Base-by-base conservation (phyloP, 2,797 vertebrate species). In the Hafferia zeledoni region DNA sequence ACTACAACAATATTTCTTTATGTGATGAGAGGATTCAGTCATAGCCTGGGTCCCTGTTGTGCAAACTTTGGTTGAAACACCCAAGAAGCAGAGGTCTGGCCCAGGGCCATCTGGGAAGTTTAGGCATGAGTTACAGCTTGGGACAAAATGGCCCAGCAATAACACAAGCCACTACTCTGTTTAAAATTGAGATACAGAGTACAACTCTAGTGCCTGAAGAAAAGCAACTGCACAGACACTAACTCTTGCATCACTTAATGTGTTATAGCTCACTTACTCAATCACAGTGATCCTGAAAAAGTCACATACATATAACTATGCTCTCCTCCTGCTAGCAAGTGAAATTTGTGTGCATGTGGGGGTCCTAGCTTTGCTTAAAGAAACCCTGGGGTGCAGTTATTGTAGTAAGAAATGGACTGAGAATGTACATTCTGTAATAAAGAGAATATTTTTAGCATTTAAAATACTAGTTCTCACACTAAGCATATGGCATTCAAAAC, bases 131-230 rank as follows among this genome's bases (percentile, higher is more conserved):
- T 63, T 94, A 81, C 31, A 87, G 59, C 67, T 87, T 14, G 17
- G 52, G 35, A 80, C 17, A 76, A 80, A 85, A 63, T 1, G 0
- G 52, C 59, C 76, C 1, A 2, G 79, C 37, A 85, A 71, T 60
- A 91, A 70, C 53, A 64, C 31, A 77, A 91, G 56, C 11, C 49
- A 16, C 47, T 20, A 7, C 1, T 0, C 60, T 59, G 41, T 57
- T 92, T 83, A 79, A 94, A 89, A 92, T n/a, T 85, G 84, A 95
- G 83, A 95, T 76, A 80, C 46, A 61, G 81, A 93, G 72, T 81
- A 87, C 81, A 91, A 6, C 49, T 83, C 61, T 4, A 33, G 50
- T 1, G 24, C 59, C 35, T 85, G 67, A 89, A 90, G 69, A 65
- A 89, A 92, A 95, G 60, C 59, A 81, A 87, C 12, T 16, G 49